These are phyloP conservation scores for Stichopus horrens DNA, from an alignment of 53 echinoderm and acorn worm species.

Conservation along the genomic window DNA sequence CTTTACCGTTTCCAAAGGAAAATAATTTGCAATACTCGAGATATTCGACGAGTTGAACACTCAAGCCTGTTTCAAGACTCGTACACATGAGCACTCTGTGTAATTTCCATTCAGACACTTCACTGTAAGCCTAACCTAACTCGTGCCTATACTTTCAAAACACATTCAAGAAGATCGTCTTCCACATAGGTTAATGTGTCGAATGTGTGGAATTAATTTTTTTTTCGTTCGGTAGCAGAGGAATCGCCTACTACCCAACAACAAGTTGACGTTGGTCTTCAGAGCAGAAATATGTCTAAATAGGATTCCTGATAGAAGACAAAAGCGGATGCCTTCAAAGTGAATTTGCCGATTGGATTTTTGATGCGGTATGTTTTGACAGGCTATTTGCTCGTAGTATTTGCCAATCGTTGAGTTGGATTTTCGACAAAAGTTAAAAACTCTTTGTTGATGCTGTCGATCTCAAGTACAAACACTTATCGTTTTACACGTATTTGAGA, in stretches of 20 bases:
- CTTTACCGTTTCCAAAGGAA: no score
- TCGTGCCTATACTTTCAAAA: no score
- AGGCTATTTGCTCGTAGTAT: neutral
- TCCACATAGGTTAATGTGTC: no score
- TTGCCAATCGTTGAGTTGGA: slow-evolving; percentile 7
- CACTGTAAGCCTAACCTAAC: no score
- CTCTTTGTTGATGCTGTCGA: slow-evolving; percentile 5
- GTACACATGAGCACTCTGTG: no score
- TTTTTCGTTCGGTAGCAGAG: no score
- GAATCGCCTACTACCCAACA: neutral
- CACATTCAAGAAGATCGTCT: no score
- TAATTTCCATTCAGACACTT: no score
- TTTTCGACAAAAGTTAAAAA: slow-evolving; percentile 22
- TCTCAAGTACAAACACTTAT: slow-evolving; percentile 19
- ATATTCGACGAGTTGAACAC: no score
- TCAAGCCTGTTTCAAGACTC: no score
- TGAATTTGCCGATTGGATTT: neutral
- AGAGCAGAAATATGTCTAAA: neutral
- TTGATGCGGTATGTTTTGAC: neutral
- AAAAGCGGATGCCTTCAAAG: slow-evolving; percentile 7
- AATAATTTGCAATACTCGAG: no score
- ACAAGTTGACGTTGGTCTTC: neutral
- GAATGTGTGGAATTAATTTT: no score
- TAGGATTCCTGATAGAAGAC: slow-evolving; percentile 1
- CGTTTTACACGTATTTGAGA: slow-evolving; percentile 17